A percentile compares a stretch with the other conserved stretches of the same genome.
phyloP scores from a whole-genome alignment of 2,888 invertebrate species.

The Ferrisia virgata region DNA sequence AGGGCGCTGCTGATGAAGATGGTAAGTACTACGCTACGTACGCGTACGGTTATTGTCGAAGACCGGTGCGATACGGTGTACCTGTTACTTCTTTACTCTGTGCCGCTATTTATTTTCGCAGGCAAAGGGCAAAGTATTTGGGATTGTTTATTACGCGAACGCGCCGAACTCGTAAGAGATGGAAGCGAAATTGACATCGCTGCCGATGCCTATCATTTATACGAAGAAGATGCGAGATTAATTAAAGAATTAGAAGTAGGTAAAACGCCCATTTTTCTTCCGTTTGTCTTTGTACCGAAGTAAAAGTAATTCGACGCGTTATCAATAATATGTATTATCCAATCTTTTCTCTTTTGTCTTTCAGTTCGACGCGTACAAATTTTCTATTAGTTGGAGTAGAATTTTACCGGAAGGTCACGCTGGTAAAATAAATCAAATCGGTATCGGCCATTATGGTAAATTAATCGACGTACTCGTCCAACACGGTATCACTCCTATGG shows the following conservation, averaged over 20 bases:
- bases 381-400: conserved; percentile 55
- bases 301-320: no score
- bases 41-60: background rate
- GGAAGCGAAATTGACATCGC: conserved; percentile 62
- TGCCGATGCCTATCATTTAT: conserved; percentile 65
- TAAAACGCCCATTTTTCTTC: background rate
- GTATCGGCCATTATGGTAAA: conserved; percentile 55
- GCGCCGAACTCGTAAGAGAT: conserved; percentile 57
- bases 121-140: conserved; percentile 66
- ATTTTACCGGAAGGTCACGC: conserved; percentile 54
- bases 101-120: conserved; percentile 52
- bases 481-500: conserved; percentile 54
- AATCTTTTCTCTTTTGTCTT: conserved; percentile 34
- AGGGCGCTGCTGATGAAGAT: conserved; percentile 58
- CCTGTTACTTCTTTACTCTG: background rate
- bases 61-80: background rate
- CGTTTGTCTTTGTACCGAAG: background rate
- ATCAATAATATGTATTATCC: background rate
- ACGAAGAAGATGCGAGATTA: conserved; percentile 61
- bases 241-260: conserved; percentile 59
- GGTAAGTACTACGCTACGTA: conserved; percentile 51
- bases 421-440: conserved; percentile 53
- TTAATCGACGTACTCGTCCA: conserved; percentile 54
- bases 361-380: conserved; percentile 50
- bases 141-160: conserved; percentile 63